A percentile compares a stretch with the other conserved stretches of the same genome.
Conservation (phyloP, 2,888 invertebrate genomes). For the Ophioninae sp. region DNA sequence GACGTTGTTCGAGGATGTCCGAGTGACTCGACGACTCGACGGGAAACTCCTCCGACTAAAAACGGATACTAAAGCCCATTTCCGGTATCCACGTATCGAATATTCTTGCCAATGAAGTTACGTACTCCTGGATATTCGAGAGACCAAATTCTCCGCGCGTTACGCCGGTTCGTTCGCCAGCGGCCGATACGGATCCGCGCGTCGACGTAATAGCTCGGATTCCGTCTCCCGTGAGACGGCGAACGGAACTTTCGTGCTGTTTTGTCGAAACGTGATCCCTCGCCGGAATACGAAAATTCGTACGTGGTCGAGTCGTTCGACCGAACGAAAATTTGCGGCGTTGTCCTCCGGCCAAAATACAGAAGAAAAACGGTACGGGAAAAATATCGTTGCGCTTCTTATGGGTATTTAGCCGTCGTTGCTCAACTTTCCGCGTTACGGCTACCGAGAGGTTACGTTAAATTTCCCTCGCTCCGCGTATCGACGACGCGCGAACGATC, state of each 20-base stretch:
- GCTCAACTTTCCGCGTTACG: slow-evolving; percentile 32
- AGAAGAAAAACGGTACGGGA: neutral
- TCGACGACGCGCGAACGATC: slow-evolving; percentile 22
- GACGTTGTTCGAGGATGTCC: slow-evolving; percentile 23
- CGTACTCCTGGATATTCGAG: neutral
- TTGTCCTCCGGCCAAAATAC: slow-evolving; percentile 20
- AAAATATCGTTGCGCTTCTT: slow-evolving; percentile 22
- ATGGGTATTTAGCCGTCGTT: slow-evolving; percentile 24
- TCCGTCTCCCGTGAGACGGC: slow-evolving; percentile 58
- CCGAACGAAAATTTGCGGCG: slow-evolving; percentile 51
- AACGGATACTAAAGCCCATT: slow-evolving; percentile 17
- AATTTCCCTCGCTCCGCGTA: slow-evolving; percentile 21
- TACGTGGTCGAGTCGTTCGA: slow-evolving; percentile 74
- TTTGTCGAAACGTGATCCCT: slow-evolving; percentile 79
- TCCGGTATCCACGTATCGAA: slow-evolving; percentile 18
- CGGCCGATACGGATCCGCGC: slow-evolving; percentile 15
- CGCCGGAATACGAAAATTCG: slow-evolving; percentile 78
- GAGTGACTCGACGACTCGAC: neutral
- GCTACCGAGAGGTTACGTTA: slow-evolving; percentile 1
- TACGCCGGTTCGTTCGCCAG: neutral
- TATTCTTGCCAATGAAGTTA: slow-evolving; percentile 8
- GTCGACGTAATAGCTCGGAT: slow-evolving; percentile 33
- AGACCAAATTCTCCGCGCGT: neutral
- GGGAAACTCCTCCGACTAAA: slow-evolving; percentile 1
- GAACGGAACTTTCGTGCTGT: slow-evolving; percentile 73